Conservation (phyloP, 2,113 vertebrate genomes). For the Erythrolamprus reginae region DNA sequence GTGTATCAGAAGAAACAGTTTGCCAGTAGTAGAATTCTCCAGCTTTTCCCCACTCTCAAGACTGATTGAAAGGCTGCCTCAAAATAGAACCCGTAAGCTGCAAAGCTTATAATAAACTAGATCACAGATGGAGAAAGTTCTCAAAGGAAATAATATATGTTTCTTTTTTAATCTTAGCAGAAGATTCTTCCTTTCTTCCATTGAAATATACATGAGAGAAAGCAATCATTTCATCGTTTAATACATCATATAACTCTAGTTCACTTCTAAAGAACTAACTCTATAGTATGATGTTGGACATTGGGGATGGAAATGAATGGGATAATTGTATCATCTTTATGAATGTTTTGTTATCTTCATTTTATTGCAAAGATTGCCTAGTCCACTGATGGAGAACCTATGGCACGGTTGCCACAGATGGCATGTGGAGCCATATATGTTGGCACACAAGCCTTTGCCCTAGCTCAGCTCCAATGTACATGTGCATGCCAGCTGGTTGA, state of each 20-base stretch:
- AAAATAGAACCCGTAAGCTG: not conserved
- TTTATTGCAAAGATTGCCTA: not conserved
- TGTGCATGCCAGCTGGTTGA: too few species aligned
- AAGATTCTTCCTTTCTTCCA: not conserved
- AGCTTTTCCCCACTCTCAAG: not conserved
- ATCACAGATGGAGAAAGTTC: not conserved
- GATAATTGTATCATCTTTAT: not conserved
- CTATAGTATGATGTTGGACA: not conserved
- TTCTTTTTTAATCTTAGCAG: not conserved
- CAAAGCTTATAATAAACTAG: not conserved
- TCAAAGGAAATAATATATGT: not conserved
- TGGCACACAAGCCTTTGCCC: too few species aligned
- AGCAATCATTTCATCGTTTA: not conserved
- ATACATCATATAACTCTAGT: not conserved
- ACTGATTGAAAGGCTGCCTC: not conserved
- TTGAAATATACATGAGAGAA: not conserved
- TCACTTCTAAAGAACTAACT: not conserved
- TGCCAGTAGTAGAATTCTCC: not conserved
- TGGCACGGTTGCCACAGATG: too few species aligned
- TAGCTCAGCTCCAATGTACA: too few species aligned
- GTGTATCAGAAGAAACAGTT: not conserved
- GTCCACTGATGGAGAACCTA: too few species aligned
- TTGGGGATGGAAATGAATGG: not conserved
- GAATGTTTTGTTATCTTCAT: not conserved
- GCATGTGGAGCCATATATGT: too few species aligned